phyloP scores from a whole-genome alignment of 2,797 vertebrate genomes.

The Sarcophilus harrisii region DNA sequence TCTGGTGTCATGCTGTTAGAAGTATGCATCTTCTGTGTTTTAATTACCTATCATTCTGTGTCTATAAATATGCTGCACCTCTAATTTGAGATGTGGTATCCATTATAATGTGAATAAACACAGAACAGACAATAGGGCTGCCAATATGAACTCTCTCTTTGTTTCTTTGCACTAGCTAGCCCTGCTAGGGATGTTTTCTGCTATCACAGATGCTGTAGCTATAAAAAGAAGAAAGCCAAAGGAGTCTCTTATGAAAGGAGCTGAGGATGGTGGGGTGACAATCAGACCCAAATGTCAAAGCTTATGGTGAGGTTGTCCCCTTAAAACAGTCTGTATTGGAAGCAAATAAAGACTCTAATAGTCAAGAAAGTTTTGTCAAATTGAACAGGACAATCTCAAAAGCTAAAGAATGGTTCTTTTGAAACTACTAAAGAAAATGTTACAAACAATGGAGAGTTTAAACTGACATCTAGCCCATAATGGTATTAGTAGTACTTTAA shows the following conservation, averaged over 20 bases:
- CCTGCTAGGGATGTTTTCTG: background rate
- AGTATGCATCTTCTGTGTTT: constrained; percentile 61
- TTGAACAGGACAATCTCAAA: constrained; percentile 56
- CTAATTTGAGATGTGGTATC: constrained; percentile 52
- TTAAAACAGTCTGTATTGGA: constrained; percentile 64
- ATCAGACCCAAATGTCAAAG: constrained; percentile 41
- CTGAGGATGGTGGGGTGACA: background rate
- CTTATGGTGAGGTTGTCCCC: constrained; percentile 51
- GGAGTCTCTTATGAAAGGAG: constrained; percentile 49
- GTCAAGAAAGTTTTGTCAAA: constrained; percentile 48
- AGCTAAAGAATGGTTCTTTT: constrained; percentile 60
- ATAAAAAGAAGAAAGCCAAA: constrained; percentile 69
- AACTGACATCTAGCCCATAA: constrained; percentile 55
- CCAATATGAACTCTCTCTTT: constrained; percentile 4
- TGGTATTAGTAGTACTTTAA: constrained; percentile 61
- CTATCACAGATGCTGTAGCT: constrained; percentile 52
- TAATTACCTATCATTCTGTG: constrained; percentile 59
- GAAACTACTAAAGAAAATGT: constrained; percentile 28
- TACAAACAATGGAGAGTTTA: constrained; percentile 56
- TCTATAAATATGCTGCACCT: constrained; percentile 43
- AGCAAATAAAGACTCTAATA: constrained; percentile 54
- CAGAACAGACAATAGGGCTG: constrained; percentile 9
- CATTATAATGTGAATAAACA: constrained; percentile 39
- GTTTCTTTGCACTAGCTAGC: constrained; percentile 50
- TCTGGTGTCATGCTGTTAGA: constrained; percentile 45